Evolutionary conservation across 1,140 invertebrate species (phyloP).

Genomic region (Temnothorax nylanderi): DNA sequence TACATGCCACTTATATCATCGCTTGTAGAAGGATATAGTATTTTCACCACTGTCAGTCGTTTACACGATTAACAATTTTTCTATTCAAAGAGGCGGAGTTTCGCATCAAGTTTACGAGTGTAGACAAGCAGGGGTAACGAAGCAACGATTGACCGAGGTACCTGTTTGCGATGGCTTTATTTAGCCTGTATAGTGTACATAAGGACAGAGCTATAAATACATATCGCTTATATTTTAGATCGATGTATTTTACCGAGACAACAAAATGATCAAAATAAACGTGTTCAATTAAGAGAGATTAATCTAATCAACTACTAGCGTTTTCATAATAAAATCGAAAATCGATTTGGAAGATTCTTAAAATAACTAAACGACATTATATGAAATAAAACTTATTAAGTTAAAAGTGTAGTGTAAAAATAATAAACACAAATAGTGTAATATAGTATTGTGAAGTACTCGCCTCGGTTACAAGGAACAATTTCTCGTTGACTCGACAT

Average conservation of each 20-base stretch:
- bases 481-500: neutral
- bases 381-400: neutral
- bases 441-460: neutral
- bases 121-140: neutral
- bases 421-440: neutral
- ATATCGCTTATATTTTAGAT: neutral
- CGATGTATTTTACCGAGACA: constrained; percentile 3
- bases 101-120: neutral
- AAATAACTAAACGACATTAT: neutral
- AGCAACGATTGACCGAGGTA: constrained; percentile 11
- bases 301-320: neutral
- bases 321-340: neutral
- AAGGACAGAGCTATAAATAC: constrained; percentile 13
- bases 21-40: constrained; percentile 18
- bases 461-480: neutral
- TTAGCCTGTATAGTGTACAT: neutral
- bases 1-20: neutral
- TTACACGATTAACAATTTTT: constrained; percentile 41
- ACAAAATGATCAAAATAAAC: neutral
- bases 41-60: constrained; percentile 10
- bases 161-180: neutral
- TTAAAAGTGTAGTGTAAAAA: neutral
- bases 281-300: neutral
- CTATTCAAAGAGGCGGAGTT: neutral
- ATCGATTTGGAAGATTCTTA: neutral